Evolutionary conservation across 23 tunicate genomes (phyloP), one percentile per base, ranked within the genome.

Genomic region (Styela clava): DNA sequence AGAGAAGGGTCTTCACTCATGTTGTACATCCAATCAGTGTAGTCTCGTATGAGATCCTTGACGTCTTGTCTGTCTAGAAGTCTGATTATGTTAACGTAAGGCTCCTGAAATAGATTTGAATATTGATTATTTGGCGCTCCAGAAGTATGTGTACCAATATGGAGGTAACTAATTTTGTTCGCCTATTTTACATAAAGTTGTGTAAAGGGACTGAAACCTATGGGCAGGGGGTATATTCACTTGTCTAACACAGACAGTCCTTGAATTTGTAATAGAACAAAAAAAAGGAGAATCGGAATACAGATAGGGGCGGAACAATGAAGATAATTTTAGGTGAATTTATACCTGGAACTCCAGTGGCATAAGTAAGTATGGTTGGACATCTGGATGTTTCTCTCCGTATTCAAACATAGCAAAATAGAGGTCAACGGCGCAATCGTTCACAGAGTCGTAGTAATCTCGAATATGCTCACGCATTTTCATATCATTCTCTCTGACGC

Each of bases 51-150:
- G 3, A 71, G 34, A 3, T 71, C 77, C 16, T 71, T 71, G 3
- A 71, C 77, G 35, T 71, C 77, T 31, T 71, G 56, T 44, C 12
- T 44, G 56, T 44, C 56, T 7, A 44, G 56, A 12, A 44, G 56
- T 5, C 56, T 7, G 12, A 44, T 44, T 12, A 44, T 44, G 56
- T 12, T 44, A 7, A 44, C 12, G 56, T 44, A 44, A 7, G 56
- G 56, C 12, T 44, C 56, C 56, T 44, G 56, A 44, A 44, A 44
- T n/a, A n/a, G n/a, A n/a, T n/a, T n/a, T n/a, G n/a, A n/a, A n/a
- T n/a, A n/a, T n/a, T n/a, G n/a, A n/a, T n/a, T n/a, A n/a, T n/a
- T n/a, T n/a, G n/a, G n/a, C n/a, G n/a, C n/a, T n/a, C n/a, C n/a
- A n/a, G n/a, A n/a, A n/a, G n/a, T n/a, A n/a, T n/a, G n/a, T n/a